Evolutionary conservation across 37 sponge, comb jelly and placozoan genomes (phyloP).

Genomic region (Geodia barretti): DNA sequence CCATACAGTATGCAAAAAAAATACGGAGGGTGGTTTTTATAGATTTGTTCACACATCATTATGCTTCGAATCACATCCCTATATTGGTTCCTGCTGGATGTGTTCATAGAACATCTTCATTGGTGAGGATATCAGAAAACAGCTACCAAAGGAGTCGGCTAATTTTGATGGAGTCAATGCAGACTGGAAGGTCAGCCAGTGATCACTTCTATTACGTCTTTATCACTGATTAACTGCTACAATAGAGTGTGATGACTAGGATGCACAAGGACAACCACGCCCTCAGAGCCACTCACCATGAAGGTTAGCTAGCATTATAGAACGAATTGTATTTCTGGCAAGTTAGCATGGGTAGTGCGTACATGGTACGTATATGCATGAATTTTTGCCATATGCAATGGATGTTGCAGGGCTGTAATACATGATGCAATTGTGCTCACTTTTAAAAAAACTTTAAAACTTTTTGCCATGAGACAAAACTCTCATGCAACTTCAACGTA

Average conservation of each 20-base stretch:
- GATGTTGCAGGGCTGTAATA: neutral
- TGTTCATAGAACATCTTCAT: conserved; percentile 88
- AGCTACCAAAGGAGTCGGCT: conserved; percentile 93
- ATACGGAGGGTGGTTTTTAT: neutral
- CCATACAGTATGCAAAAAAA: neutral
- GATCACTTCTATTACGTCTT: neutral
- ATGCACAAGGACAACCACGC: conserved; percentile 90
- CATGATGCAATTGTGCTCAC: no score
- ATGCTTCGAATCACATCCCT: neutral
- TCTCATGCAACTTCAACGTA: no score
- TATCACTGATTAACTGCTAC: neutral
- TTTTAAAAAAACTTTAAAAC: no score
- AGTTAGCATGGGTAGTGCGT: no score
- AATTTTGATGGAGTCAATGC: conserved; percentile 90
- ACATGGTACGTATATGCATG: no score
- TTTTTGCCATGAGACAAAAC: no score
- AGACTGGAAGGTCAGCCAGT: conserved; percentile 82
- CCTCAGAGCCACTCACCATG: conserved; percentile 88
- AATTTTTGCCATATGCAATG: no score
- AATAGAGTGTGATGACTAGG: conserved; percentile 77
- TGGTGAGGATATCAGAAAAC: conserved; percentile 98
- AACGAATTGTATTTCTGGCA: no score
- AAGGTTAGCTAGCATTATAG: no score
- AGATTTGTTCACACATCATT: neutral
- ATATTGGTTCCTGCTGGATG: neutral